Percentiles rank a stretch among this genome's conserved stretches.
Evolutionary conservation across 1,140 invertebrate genomes (phyloP).

Genomic region (Acyrthosiphon pisum): DNA sequence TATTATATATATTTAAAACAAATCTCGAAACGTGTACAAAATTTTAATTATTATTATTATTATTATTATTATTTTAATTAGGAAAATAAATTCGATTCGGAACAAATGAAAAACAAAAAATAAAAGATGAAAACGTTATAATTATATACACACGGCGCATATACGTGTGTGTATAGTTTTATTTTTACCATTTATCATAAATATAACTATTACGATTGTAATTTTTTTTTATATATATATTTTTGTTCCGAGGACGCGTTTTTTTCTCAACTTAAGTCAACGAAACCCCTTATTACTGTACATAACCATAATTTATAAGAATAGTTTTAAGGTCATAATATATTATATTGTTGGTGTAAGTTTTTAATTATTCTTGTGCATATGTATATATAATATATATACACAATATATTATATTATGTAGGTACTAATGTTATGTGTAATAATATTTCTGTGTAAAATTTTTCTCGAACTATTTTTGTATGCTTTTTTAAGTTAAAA

Average conservation of each 20-base stretch:
- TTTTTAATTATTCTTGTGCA: conserved; percentile 39
- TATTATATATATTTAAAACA: conserved; percentile 47
- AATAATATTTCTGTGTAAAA: conserved; percentile 37
- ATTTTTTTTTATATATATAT: conserved; percentile 22
- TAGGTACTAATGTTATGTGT: conserved; percentile 18
- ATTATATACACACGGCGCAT: not conserved
- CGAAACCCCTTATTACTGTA: conserved; percentile 43
- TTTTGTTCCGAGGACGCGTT: conserved; percentile 34
- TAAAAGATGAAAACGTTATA: not conserved
- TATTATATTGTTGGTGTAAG: conserved; percentile 46
- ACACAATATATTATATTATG: not conserved
- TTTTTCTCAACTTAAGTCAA: conserved; percentile 56
- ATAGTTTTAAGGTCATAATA: conserved; percentile 15
- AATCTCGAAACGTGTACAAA: conserved; percentile 58
- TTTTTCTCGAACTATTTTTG: conserved; percentile 45
- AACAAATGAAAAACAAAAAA: conserved; percentile 34
- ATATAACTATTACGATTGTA: not conserved
- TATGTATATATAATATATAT: conserved; percentile 1
- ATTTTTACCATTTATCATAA: conserved; percentile 51
- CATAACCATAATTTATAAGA: conserved; percentile 55
- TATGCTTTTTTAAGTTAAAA: conserved; percentile 52
- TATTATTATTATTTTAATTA: conserved; percentile 44
- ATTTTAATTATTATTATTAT: conserved; percentile 63
- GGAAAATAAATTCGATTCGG: conserved; percentile 16
- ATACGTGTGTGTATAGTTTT: conserved; percentile 18